Evolutionary conservation across 2,113 vertebrate species (phyloP), one percentile per base, ranked within the genome.

Genomic region (Calyptomena viridis): DNA sequence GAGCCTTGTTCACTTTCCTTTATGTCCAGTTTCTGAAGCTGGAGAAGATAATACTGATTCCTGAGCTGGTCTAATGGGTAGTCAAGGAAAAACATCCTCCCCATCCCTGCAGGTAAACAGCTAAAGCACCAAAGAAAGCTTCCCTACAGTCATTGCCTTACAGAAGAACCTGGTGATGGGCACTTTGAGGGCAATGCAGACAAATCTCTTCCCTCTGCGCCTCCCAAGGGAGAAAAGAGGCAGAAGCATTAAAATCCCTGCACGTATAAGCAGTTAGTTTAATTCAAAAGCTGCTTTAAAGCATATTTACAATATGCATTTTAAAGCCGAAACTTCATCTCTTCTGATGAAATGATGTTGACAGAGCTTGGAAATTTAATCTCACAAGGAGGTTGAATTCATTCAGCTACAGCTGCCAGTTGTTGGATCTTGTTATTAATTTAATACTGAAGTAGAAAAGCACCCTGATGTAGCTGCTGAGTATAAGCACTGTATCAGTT

Each of bases 281-380:
- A 59, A 77, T 68, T 75, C 73, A 44, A 75, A 91, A 84, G 66
- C 87, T 79, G 60, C 84, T 87, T 75, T 84, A 72, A 82, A 75
- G 63, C 6, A 0, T 30, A 66, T 85, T 77, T 73, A 50, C 42
- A 42, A 73, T n/a, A 25, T 31, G 31, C 24, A 15, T 75, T 89
- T 82, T 77, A 82, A 93, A 80, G 64, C 33, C 55, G 40, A 74
- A 71, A 50, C 68, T 60, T 73, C 62, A 50, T 76, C 49, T 90
- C 76, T 50, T 87, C 76, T 84, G 73, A 35, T 67, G 46, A 69
- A 93, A 90, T 71, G 31, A 71, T 86, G 58, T 72, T 84, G 94
- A 81, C 89, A 90, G 89, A 55, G 60, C 73, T 71, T 63, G 79
- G 83, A 59, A 95, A 88, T 87, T 94, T 84, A 84, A 81, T 94